Evolutionary conservation across 2,113 vertebrate species (phyloP), one percentile per base, ranked within the genome.

Genomic region (Loxodonta africana): DNA sequence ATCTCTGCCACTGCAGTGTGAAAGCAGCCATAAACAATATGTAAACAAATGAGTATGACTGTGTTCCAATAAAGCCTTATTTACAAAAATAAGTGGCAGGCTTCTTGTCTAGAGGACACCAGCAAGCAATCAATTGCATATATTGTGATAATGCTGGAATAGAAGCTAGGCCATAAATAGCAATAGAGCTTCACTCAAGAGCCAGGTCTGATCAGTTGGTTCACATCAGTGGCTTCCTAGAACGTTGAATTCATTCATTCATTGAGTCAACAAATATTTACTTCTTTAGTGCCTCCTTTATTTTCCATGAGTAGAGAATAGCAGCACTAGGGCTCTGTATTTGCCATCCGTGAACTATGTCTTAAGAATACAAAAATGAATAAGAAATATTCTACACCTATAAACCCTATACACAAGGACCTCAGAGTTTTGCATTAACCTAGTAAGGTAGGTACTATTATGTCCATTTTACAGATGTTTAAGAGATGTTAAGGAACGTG

Each of bases 381-480:
- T 89, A 71, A 82, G 25, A 60, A 93, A 21, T 83, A 82, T 41
- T 87, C n/a, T 33, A 33, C 11, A n/a, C 44, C 9, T 28, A 28
- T 86, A 53, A 78, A 28, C 20, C 41, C 33, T 46, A 60, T 57
- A 18, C 28, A 46, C 33, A 87, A 51, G 63, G 17, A 86, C 62
- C n/a, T 89, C 65, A 83, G 3, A 41, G 48, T 86, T 88, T 92
- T 97, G 33, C 26, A 53, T 4, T 83, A 60, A 83, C 6, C 7
- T 62, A 57, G 80, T 82, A 84, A 83, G 85, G 37, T 21, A 67
- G 26, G 12, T 37, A 80, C 62, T 88, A 12, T 86, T 81, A 62
- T 48, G n/a, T 28, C 20, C 33, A 78, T 89, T 93, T 92, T 69
- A 80, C 8, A 95, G 74, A 95, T 76, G n/a, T 80, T 94, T 60